Evolutionary conservation across 2,888 invertebrate genomes (phyloP), one percentile per base, ranked within the genome.

Genomic region (Plemyria rubiginata): DNA sequence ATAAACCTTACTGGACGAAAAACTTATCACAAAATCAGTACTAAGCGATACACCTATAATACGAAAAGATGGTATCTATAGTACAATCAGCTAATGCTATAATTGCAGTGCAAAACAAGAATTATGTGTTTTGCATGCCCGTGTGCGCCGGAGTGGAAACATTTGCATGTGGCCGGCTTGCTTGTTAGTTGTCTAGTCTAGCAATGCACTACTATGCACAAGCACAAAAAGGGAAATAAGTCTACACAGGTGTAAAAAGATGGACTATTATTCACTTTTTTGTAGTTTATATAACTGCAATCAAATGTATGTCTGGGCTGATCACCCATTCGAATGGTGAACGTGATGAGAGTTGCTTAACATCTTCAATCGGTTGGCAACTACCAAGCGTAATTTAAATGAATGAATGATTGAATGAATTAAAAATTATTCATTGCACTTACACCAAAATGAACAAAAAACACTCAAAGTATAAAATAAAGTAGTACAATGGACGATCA

Each of bases 11-110:
- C 45, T 16, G 16, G 16, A 45, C 45, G 45, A 46, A 49, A 61
- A 59, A 54, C 43, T 54, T 54, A 64, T 56, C 52, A 52, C 45
- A 15, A 48, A 60, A 65, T 53, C 54, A 49, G 13, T 43, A 48
- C 43, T 62, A 62, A 62, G 51, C 49, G 62, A 58, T 58, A 58
- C 62, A 58, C 45, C 29, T 45, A 41, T 56, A 58, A 62, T 62
- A 57, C 50, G n/a, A 41, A 58, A 38, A 61, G 54, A 65, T 61
- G 28, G 28, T 54, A 54, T 65, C 56, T 60, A 54, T 38, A 51
- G 54, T 51, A 60, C 51, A 49, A 56, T 50, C 50, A 41, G 58
- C 58, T 59, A 62, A 66, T 66, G 55, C 52, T 55, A 45, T 66
- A 66, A 66, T 66, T 58, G 43, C 55, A 52, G 54, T 59, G 61